Evolutionary conservation across 2,113 vertebrate genomes (phyloP).

Genomic region (Chaetodon auriga): DNA sequence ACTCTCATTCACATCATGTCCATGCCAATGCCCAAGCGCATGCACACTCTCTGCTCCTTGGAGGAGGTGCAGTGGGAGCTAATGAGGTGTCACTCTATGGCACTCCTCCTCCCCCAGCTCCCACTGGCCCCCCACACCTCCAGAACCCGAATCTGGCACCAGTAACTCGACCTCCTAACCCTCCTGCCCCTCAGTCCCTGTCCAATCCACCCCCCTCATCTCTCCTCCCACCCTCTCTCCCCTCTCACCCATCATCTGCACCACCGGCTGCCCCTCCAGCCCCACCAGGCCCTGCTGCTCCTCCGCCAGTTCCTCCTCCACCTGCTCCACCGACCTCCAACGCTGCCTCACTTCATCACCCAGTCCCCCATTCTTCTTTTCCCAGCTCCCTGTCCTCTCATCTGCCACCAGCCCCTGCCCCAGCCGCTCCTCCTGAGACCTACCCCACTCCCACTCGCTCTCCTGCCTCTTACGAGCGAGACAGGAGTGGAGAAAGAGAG

Average conservation of each 20-base stretch:
- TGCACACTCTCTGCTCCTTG: slow-evolving; percentile 83
- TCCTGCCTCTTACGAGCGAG: slow-evolving; percentile 77
- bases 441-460: slow-evolving; percentile 86
- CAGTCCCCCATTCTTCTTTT: slow-evolving; percentile 83
- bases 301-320: slow-evolving; percentile 81
- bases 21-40: slow-evolving; percentile 76
- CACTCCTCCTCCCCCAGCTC: slow-evolving; percentile 82
- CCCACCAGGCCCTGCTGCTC: slow-evolving; percentile 68
- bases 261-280: slow-evolving; percentile 73
- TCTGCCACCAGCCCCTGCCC: slow-evolving; percentile 82
- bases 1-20: slow-evolving; percentile 82
- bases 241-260: slow-evolving; percentile 76
- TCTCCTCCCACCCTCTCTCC: slow-evolving; percentile 71
- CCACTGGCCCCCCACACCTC: slow-evolving; percentile 76
- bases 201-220: slow-evolving; percentile 78
- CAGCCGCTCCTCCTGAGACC: slow-evolving; percentile 83
- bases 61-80: slow-evolving; percentile 73
- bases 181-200: slow-evolving; percentile 79
- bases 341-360: slow-evolving; percentile 77
- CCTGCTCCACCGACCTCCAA: slow-evolving; percentile 80
- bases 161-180: slow-evolving; percentile 79
- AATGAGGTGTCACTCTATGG: slow-evolving; percentile 84
- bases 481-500: slow-evolving; percentile 80
- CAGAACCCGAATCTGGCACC: slow-evolving; percentile 77
- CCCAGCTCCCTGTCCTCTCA: slow-evolving; percentile 81